A percentile compares a stretch with the other conserved stretches of the same genome.
Conservation (phyloP, 2,113 vertebrate species). For the Gila orcuttii region DNA sequence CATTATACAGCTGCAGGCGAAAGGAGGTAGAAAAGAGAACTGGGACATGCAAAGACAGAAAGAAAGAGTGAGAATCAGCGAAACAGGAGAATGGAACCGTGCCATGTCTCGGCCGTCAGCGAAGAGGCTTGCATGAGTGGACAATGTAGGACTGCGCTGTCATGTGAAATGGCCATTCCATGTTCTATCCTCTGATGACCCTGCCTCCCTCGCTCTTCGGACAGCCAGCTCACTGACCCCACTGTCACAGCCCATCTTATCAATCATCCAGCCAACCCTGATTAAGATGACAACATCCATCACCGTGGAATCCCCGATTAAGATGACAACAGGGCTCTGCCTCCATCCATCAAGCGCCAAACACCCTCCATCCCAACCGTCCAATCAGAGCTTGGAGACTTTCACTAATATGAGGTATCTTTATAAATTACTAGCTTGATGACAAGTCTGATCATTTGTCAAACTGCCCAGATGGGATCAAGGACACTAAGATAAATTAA, state of each 20-base stretch:
- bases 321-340: conserved; percentile 41
- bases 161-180: conserved; percentile 38
- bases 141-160: background rate
- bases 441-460: conserved; percentile 10
- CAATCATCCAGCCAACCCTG: conserved; percentile 49
- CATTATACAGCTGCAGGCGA: conserved; percentile 56
- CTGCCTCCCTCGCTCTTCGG: conserved; percentile 10
- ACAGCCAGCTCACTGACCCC: conserved; percentile 42
- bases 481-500: conserved; percentile 19
- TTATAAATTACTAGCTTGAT: conserved; percentile 25
- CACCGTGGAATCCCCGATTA: conserved; percentile 53
- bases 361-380: conserved; percentile 1
- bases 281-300: conserved; percentile 58
- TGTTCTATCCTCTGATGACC: conserved; percentile 31
- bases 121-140: conserved; percentile 4
- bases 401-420: conserved; percentile 29
- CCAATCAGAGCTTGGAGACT: conserved; percentile 39
- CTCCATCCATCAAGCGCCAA: conserved; percentile 52
- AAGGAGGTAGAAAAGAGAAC: conserved; percentile 45
- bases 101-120: background rate
- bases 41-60: background rate
- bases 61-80: background rate
- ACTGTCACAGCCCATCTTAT: conserved; percentile 50
- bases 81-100: background rate
- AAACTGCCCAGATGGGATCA: background rate